phyloP scores from a whole-genome alignment of 2,888 invertebrate species.

The Zygogramma bicolorata region DNA sequence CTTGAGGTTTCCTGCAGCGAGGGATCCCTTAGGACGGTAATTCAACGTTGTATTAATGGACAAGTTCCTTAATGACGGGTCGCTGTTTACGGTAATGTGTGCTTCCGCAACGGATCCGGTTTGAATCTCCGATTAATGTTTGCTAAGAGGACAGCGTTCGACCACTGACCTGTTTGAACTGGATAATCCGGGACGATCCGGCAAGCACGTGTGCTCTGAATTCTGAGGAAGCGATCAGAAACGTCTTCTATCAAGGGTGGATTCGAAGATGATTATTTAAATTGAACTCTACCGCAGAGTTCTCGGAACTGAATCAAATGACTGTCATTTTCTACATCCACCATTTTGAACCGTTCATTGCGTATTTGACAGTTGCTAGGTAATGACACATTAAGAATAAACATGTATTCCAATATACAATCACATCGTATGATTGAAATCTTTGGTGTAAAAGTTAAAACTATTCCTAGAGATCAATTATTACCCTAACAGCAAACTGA shows the following conservation, averaged over 20 bases:
- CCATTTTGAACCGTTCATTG: too few relatives aligned
- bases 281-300: too few relatives aligned
- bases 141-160: slow-evolving; percentile 2
- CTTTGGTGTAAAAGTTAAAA: too few relatives aligned
- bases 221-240: neutral
- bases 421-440: too few relatives aligned
- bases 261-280: too few relatives aligned
- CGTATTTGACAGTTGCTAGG: too few relatives aligned
- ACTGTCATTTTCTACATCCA: too few relatives aligned
- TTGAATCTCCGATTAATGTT: slow-evolving; percentile 21
- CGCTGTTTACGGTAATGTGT: slow-evolving; percentile 61
- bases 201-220: neutral
- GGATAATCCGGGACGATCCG: neutral
- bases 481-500: too few relatives aligned
- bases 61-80: slow-evolving; percentile 62
- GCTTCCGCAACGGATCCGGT: slow-evolving; percentile 49
- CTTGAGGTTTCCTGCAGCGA: slow-evolving; percentile 14
- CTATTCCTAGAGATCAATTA: too few relatives aligned
- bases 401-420: too few relatives aligned
- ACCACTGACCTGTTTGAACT: slow-evolving; percentile 12
- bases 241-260: neutral
- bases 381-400: too few relatives aligned
- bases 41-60: slow-evolving; percentile 60
- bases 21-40: slow-evolving; percentile 53
- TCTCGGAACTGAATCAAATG: too few relatives aligned